phyloP scores from a whole-genome alignment of 2,113 vertebrate species.

The Coreoperca whiteheadi region DNA sequence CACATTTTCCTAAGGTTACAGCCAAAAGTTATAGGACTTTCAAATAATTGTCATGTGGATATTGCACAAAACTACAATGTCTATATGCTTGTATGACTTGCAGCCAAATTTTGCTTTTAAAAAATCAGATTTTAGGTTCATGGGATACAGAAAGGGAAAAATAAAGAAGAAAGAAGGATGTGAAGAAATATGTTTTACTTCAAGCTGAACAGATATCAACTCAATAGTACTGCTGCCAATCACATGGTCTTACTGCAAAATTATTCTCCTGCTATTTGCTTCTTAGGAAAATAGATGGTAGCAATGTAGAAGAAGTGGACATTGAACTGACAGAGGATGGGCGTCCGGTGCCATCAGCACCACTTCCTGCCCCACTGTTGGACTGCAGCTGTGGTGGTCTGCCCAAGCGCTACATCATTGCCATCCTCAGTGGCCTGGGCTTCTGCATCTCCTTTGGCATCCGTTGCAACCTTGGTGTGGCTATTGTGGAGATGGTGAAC shows the following conservation, averaged over 20 bases:
- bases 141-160: neutral
- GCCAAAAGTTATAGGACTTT: neutral
- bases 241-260: neutral
- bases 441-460: conserved; percentile 99
- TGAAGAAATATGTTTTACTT: neutral
- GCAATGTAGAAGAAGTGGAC: conserved; percentile 86
- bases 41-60: neutral
- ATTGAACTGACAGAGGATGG: conserved; percentile 94
- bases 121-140: neutral
- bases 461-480: conserved; percentile 96
- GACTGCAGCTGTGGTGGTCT: conserved; percentile 91
- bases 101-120: neutral
- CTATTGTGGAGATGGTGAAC: conserved; percentile 99
- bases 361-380: conserved; percentile 68
- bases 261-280: conserved; percentile 1
- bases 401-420: conserved; percentile 97
- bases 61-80: neutral
- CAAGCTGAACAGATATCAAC: neutral
- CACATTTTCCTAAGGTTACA: neutral
- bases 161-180: neutral
- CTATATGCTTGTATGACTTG: neutral
- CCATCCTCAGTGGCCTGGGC: conserved; percentile 96
- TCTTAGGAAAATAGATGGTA: conserved; percentile 92
- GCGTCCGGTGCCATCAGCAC: conserved; percentile 76
- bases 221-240: neutral